Evolutionary conservation across 1,140 invertebrate genomes (phyloP).

Genomic region (Drosophila suzukii): DNA sequence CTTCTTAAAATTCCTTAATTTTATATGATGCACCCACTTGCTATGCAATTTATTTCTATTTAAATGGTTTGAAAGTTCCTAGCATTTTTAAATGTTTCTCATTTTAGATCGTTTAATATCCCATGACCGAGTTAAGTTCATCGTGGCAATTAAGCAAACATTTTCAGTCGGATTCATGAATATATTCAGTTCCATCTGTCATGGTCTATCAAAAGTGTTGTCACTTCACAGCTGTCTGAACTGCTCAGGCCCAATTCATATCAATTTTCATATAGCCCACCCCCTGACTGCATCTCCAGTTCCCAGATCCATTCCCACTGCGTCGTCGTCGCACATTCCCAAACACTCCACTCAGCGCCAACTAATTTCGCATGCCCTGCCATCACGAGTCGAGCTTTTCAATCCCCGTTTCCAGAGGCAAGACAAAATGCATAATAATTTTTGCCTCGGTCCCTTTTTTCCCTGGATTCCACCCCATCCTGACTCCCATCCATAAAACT

Average conservation of each 20-base stretch:
- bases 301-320: constrained; percentile 13
- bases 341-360: constrained; percentile 66
- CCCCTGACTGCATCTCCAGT: constrained; percentile 6
- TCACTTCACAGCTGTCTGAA: constrained; percentile 63
- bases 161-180: constrained; percentile 9
- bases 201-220: constrained; percentile 64
- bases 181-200: constrained; percentile 52
- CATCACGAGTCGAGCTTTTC: constrained; percentile 55
- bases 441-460: constrained; percentile 10
- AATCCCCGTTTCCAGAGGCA: constrained; percentile 49
- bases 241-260: constrained; percentile 70
- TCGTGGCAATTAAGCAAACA: constrained; percentile 36
- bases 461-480: constrained; percentile 1
- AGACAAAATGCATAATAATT: constrained; percentile 76
- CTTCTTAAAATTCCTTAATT: not conserved
- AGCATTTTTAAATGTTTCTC: not conserved
- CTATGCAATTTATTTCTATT: constrained; percentile 27
- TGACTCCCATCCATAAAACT: not conserved
- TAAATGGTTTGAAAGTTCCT: constrained; percentile 12
- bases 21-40: not conserved
- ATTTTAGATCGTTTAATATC: constrained; percentile 17
- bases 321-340: constrained; percentile 55
- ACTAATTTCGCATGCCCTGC: constrained; percentile 73
- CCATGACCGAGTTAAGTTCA: constrained; percentile 28
- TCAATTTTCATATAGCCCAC: constrained; percentile 55